Evolutionary conservation across 2,888 invertebrate genomes (phyloP), one percentile per base, ranked within the genome.

Genomic region (Lochmaea crataegi): DNA sequence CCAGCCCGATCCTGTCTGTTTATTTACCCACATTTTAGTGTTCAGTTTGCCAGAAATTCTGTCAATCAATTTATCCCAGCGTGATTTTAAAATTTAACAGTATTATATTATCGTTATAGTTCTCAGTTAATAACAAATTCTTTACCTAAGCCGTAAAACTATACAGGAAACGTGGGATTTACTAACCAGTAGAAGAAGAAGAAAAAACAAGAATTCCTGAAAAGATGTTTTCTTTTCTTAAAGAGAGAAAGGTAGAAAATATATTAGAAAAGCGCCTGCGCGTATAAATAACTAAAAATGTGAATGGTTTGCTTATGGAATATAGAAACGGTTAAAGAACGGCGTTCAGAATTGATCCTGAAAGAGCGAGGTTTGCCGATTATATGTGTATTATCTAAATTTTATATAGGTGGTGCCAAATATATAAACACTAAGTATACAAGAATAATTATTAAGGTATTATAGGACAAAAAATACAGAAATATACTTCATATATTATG

Each of bases 251-350:
- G 32, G 53, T 16, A 32, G 16, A 26, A 16, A 48, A 48, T n/a
- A 53, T 53, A 53, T 9, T 18, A 26, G 26, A 32, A 56, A 2
- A 41, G 66, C 66, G 66, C 66, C 18, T 66, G 66, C 56, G 66
- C 66, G 18, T 56, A 65, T 65, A 65, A 65, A 65, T 65, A 51
- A 65, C 65, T 65, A 38, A 56, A 56, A 38, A 56, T 66, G 66
- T 56, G 66, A 66, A 66, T 66, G 56, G 56, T 66, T 45, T 12
- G 56, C 66, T 42, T 66, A 57, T 66, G 66, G 66, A 66, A 66
- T 66, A 66, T 56, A 65, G 56, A 56, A 66, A 56, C 41, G 56
- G 56, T 41, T 66, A 56, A 12, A 51, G 22, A 16, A 18, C 41
- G 42, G 66, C 10, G 38, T 41, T 57, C 42, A 56, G 18, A 26